A percentile compares a stretch with the other conserved stretches of the same genome.
Conservation (phyloP, 2,888 invertebrate species). For the Troilus luridus region DNA sequence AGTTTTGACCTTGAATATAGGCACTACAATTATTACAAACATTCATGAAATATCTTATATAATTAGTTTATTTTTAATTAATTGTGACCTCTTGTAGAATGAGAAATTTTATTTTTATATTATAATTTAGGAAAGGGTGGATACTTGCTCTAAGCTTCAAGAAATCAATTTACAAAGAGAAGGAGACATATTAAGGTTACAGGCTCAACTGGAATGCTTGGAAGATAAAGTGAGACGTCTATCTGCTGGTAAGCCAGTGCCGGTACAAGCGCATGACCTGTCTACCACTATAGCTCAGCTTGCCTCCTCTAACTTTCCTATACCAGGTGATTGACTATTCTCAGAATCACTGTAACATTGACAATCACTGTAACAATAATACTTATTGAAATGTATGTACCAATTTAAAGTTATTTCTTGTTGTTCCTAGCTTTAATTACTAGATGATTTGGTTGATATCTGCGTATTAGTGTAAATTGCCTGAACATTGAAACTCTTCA, state of each 20-base stretch:
- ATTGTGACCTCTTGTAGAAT: no score
- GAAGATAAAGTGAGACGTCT: conserved; percentile 44
- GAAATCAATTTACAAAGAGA: conserved; percentile 74
- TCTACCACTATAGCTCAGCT: background rate
- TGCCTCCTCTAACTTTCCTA: conserved; percentile 22
- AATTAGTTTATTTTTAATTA: no score
- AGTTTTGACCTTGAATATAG: no score
- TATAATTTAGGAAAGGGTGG: conserved; percentile 72
- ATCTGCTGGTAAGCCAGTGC: background rate
- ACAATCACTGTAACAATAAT: no score
- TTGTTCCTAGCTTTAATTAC: background rate
- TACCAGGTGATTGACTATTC: background rate
- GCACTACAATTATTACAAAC: no score
- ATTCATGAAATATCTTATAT: no score
- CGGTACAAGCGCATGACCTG: background rate
- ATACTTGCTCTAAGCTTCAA: conserved; percentile 74
- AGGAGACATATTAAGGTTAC: conserved; percentile 73
- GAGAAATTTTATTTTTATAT: conserved; percentile 57
- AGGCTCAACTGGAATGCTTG: conserved; percentile 69
- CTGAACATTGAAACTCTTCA: no score
- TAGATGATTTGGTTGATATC: background rate
- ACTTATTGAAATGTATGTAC: background rate
- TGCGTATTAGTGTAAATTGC: no score
- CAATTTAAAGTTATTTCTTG: background rate
- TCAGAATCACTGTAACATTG: background rate